Percentiles rank a stretch among this genome's conserved stretches.
Evolutionary conservation across 2,888 invertebrate species (phyloP).

Genomic region (Philaethria dido): DNA sequence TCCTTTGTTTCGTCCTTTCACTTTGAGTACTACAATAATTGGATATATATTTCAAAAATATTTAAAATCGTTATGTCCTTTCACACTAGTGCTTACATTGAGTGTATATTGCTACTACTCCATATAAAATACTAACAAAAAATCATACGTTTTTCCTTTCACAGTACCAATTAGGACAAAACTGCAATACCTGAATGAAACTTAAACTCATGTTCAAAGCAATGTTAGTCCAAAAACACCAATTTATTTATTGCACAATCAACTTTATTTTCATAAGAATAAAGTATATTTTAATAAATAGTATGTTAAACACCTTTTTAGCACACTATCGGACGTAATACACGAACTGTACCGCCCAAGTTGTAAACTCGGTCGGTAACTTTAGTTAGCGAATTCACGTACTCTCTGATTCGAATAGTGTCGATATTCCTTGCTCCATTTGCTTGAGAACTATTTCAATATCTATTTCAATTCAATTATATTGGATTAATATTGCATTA

Average conservation of each 20-base stretch:
- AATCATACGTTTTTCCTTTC: not conserved
- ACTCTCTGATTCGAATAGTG: slow-evolving; percentile 23
- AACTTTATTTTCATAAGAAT: not conserved
- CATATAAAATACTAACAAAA: not conserved
- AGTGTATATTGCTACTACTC: not conserved
- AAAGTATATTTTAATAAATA: not conserved
- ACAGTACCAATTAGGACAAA: slow-evolving; percentile 2
- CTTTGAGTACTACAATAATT: no score
- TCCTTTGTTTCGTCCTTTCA: no score
- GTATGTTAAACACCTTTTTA: slow-evolving; percentile 9
- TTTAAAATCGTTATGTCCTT: slow-evolving; percentile 3
- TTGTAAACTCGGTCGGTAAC: slow-evolving; percentile 28
- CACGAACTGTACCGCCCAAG: slow-evolving; percentile 22
- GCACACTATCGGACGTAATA: slow-evolving; percentile 24
- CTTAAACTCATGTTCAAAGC: slow-evolving; percentile 1
- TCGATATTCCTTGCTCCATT: slow-evolving; percentile 27
- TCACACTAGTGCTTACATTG: not conserved
- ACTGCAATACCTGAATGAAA: slow-evolving; percentile 2
- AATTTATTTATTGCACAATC: not conserved
- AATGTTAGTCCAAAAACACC: not conserved
- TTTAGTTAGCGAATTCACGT: slow-evolving; percentile 29
- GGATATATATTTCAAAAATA: not conserved
- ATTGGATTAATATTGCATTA: slow-evolving; percentile 4
- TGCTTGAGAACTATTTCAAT: slow-evolving; percentile 30
- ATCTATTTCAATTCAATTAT: slow-evolving; percentile 19